These are phyloP conservation scores for Andrena camellia DNA, from an alignment of 2,888 invertebrate species.

Conservation along the genomic window DNA sequence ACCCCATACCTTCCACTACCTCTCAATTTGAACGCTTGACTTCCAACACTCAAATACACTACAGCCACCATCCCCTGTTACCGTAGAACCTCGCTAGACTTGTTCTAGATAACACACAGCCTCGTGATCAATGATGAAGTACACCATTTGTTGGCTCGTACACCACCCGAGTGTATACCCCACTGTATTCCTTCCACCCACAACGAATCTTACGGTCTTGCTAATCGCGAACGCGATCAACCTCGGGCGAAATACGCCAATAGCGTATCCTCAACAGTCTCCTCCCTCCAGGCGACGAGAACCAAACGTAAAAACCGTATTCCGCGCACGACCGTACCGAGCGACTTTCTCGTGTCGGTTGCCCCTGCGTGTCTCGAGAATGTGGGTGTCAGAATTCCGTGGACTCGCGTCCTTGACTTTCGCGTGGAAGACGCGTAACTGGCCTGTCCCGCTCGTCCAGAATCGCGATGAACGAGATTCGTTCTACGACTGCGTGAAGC, in stretches of 20 bases:
- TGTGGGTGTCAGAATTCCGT: slow-evolving; percentile 61
- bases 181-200: slow-evolving; percentile 1
- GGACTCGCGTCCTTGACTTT: slow-evolving; percentile 73
- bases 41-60: too few species aligned
- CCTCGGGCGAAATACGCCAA: slow-evolving; percentile 1
- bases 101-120: too few species aligned
- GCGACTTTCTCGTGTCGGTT: slow-evolving; percentile 43
- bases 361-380: slow-evolving; percentile 60
- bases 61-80: too few species aligned
- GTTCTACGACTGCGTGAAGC: slow-evolving; percentile 78
- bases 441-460: slow-evolving; percentile 65
- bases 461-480: slow-evolving; percentile 73
- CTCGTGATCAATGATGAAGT: too few species aligned
- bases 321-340: slow-evolving; percentile 3
- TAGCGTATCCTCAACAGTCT: too few species aligned
- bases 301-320: neutral
- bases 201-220: neutral
- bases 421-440: slow-evolving; percentile 74
- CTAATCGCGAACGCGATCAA: slow-evolving; percentile 4
- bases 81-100: too few species aligned
- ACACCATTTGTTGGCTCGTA: too few species aligned
- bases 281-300: slow-evolving; percentile 20
- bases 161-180: neutral
- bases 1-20: too few species aligned
- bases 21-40: too few species aligned